A percentile compares a stretch with the other conserved stretches of the same genome.
Conservation (phyloP, 2,797 vertebrate species). For the Anabas testudineus region DNA sequence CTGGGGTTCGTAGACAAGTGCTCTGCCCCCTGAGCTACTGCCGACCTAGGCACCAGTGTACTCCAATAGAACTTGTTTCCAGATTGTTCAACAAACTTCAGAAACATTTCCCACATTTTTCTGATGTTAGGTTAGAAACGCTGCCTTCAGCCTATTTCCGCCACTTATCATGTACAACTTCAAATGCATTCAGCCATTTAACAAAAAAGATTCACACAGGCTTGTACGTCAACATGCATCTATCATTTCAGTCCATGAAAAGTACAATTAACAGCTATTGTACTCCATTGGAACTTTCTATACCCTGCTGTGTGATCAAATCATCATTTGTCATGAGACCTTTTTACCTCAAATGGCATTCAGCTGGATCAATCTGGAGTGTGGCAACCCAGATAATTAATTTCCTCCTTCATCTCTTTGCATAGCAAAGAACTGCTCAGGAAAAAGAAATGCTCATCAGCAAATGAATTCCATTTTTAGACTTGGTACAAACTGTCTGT, state of each 20-base stretch:
- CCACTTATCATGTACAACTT: too few species aligned
- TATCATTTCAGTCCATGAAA: neutral
- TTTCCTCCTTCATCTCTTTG: slow-evolving; percentile 22
- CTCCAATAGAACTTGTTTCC: neutral
- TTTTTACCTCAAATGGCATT: slow-evolving; percentile 20
- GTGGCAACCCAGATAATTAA: slow-evolving; percentile 33
- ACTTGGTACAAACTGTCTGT: neutral
- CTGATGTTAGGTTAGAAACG: neutral
- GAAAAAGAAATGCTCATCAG: slow-evolving; percentile 19
- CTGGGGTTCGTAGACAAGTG: too few species aligned
- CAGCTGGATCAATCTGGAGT: slow-evolving; percentile 18
- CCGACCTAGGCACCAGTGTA: too few species aligned
- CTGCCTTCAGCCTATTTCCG: too few species aligned
- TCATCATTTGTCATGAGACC: slow-evolving; percentile 5
- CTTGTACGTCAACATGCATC: neutral
- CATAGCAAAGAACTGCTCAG: neutral
- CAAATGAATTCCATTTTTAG: slow-evolving; percentile 13
- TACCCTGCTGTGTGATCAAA: neutral
- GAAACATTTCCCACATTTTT: neutral
- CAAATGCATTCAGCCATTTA: too few species aligned
- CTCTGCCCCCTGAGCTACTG: too few species aligned
- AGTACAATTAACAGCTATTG: neutral
- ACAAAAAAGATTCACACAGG: neutral
- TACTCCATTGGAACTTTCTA: neutral
- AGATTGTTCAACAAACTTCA: neutral